Conservation (phyloP, 1,140 invertebrate species). For the Orius laevigatus region DNA sequence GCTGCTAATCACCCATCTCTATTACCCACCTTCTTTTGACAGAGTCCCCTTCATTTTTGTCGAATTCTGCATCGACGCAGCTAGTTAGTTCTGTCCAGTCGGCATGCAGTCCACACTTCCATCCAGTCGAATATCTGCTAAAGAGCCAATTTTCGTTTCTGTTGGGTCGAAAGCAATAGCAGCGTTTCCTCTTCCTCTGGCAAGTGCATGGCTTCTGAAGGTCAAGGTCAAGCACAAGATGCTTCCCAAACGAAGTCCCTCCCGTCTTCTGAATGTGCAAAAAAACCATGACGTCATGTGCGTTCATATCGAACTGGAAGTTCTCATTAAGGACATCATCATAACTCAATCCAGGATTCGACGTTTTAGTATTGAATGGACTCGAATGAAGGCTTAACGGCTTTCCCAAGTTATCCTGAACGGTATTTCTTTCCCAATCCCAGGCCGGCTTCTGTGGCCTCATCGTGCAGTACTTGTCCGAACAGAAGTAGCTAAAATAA, state of each 20-base stretch:
- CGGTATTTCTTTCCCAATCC: constrained; percentile 24
- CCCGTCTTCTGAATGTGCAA: constrained; percentile 95
- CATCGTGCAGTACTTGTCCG: constrained; percentile 66
- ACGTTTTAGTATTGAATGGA: constrained; percentile 28
- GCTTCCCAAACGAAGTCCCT: constrained; percentile 82
- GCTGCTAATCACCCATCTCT: no score
- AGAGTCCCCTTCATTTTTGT: constrained; percentile 65
- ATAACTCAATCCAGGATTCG: constrained; percentile 38
- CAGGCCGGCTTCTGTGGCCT: constrained; percentile 31
- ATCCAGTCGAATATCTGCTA: constrained; percentile 94
- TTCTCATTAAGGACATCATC: constrained; percentile 73
- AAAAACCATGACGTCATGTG: constrained; percentile 93
- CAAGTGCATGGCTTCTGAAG: constrained; percentile 74
- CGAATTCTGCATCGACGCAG: constrained; percentile 73
- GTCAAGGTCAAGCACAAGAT: constrained; percentile 86
- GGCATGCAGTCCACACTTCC: constrained; percentile 96
- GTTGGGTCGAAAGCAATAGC: constrained; percentile 82
- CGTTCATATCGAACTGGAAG: constrained; percentile 74
- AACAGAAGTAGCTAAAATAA: constrained; percentile 74
- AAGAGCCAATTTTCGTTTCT: constrained; percentile 91
- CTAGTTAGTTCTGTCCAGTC: constrained; percentile 93
- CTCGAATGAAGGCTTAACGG: constrained; percentile 30
- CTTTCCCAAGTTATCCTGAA: constrained; percentile 37
- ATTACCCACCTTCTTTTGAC: constrained; percentile 57
- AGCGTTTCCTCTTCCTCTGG: constrained; percentile 68